Percentiles rank a stretch among this genome's conserved stretches.
These are phyloP conservation scores for Astyanax mexicanus DNA, from an alignment of 2,797 vertebrate genomes.

Conservation along the genomic window DNA sequence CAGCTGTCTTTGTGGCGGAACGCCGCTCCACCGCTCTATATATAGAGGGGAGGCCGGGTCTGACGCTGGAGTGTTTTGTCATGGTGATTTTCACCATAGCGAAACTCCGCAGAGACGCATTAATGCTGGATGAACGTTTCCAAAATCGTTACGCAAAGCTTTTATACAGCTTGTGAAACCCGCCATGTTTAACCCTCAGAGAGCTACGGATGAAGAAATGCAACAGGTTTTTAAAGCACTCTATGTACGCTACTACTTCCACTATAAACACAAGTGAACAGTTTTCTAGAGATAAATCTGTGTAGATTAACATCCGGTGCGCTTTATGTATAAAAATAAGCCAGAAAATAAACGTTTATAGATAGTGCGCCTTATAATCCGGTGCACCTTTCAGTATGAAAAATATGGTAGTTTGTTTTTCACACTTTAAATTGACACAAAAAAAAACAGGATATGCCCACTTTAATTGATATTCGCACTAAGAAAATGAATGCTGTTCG, in stretches of 20 bases:
- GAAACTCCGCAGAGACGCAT: neutral
- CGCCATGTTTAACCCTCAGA: neutral
- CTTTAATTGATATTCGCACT: neutral
- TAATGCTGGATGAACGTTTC: neutral
- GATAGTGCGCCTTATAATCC: too few species aligned
- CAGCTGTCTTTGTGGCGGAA: conserved; percentile 58
- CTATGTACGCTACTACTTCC: too few species aligned
- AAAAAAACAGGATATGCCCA: neutral
- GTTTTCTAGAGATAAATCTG: too few species aligned
- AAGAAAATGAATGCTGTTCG: neutral
- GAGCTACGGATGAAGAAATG: too few species aligned
- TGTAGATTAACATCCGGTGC: too few species aligned
- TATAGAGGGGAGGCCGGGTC: conserved; percentile 15
- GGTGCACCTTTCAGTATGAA: too few species aligned
- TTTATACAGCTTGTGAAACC: neutral
- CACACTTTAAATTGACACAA: neutral
- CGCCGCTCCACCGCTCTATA: conserved; percentile 12
- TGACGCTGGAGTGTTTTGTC: conserved; percentile 1
- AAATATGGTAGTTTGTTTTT: too few species aligned
- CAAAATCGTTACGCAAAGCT: conserved; percentile 22
- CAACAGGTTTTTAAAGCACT: too few species aligned
- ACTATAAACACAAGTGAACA: too few species aligned
- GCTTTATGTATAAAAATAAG: too few species aligned
- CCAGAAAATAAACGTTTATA: too few species aligned
- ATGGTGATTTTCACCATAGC: conserved; percentile 11